Percentiles rank a stretch among this genome's conserved stretches.
These are phyloP conservation scores for Sebastes umbrosus DNA, from an alignment of 2,797 vertebrate genomes.

Conservation along the genomic window DNA sequence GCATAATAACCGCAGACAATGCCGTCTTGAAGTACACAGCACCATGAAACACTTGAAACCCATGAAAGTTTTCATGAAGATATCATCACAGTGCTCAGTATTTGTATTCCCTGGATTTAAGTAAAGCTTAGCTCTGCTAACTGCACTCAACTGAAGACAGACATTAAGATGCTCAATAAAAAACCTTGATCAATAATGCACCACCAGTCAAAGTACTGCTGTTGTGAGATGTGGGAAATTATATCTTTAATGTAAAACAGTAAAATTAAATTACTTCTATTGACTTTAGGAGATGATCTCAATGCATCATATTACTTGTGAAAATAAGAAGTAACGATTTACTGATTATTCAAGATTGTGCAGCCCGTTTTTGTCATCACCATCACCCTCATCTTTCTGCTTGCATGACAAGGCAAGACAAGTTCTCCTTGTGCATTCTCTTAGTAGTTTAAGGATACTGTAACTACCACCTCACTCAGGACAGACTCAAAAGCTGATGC, in stretches of 20 bases:
- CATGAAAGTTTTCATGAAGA: conserved; percentile 12
- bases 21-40: background rate
- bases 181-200: conserved; percentile 41
- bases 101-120: conserved; percentile 23
- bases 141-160: conserved; percentile 18
- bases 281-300: conserved; percentile 19
- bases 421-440: background rate
- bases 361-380: background rate
- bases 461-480: background rate
- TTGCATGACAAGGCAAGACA: background rate
- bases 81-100: conserved; percentile 18
- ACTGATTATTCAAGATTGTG: background rate
- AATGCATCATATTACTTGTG: conserved; percentile 7
- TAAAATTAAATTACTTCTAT: conserved; percentile 30
- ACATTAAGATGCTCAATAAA: conserved; percentile 41
- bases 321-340: background rate
- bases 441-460: background rate
- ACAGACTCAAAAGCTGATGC: background rate
- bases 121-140: conserved; percentile 31
- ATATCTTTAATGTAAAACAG: conserved; percentile 29
- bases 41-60: conserved; percentile 19
- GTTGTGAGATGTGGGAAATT: conserved; percentile 34
- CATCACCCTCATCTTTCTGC: background rate
- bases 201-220: conserved; percentile 21
- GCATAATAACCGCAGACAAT: conserved; percentile 23